Evolutionary conservation across 2,113 vertebrate species (phyloP).

Genomic region (Helogale parvula): DNA sequence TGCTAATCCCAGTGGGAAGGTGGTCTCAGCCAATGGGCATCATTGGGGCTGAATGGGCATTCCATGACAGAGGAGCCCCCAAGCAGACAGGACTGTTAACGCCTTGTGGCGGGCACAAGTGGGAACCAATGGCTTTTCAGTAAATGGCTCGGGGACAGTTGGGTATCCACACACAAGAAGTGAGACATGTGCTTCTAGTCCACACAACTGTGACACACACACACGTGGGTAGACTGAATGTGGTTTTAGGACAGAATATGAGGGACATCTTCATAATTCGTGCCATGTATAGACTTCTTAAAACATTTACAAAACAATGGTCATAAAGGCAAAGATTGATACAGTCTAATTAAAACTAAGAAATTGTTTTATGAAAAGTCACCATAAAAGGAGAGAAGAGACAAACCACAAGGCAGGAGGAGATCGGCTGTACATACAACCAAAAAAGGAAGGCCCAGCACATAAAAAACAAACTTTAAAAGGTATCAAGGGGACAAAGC

Average conservation of each 20-base stretch:
- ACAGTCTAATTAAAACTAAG: background rate
- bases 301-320: background rate
- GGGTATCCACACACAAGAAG: background rate
- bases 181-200: rapidly evolving
- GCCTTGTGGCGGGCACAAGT: background rate
- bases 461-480: rapidly evolving
- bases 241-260: background rate
- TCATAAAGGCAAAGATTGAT: background rate
- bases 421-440: rapidly evolving
- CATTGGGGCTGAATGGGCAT: too few species aligned
- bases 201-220: background rate
- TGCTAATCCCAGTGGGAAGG: background rate
- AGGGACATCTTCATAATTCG: background rate
- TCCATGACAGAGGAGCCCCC: background rate
- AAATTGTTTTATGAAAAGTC: background rate
- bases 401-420: background rate
- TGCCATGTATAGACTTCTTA: background rate
- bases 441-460: background rate
- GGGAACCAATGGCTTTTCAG: background rate
- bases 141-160: background rate
- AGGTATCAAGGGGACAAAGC: background rate
- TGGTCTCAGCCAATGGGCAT: rapidly evolving
- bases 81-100: background rate
- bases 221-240: background rate
- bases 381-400: background rate